Evolutionary conservation across 37 sponge, comb jelly and placozoan genomes (phyloP).

Genomic region (Cladorhizidae sp.): DNA sequence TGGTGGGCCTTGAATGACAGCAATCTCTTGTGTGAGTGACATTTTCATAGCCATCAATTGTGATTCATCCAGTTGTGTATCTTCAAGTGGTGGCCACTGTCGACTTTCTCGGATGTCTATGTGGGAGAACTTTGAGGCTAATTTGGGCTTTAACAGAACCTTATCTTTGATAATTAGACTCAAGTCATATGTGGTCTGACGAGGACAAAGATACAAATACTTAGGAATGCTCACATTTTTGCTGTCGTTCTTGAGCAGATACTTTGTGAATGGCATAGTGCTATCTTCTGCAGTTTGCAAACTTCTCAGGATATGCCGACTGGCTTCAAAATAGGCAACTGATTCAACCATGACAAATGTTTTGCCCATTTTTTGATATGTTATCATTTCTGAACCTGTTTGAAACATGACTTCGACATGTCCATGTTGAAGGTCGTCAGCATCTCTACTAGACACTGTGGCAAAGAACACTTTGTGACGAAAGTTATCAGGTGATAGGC

Average conservation of each 20-base stretch:
- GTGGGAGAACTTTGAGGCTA: neutral
- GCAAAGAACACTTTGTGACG: slow-evolving; percentile 55
- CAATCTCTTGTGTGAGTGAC: slow-evolving; percentile 78
- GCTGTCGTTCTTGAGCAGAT: slow-evolving; percentile 56
- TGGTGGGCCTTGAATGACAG: slow-evolving; percentile 97
- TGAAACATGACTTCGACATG: slow-evolving; percentile 48
- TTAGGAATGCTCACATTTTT: slow-evolving; percentile 29
- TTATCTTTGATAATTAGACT: neutral
- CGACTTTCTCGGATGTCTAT: slow-evolving; percentile 26
- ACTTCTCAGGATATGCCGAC: slow-evolving; percentile 66
- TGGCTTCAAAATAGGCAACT: slow-evolving; percentile 89
- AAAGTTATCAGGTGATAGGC: slow-evolving; percentile 67
- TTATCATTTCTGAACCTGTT: slow-evolving; percentile 2
- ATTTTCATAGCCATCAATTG: slow-evolving; percentile 74
- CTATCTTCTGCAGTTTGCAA: slow-evolving; percentile 71
- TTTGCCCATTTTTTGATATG: neutral
- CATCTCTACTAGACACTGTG: slow-evolving; percentile 70
- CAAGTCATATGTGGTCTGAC: neutral
- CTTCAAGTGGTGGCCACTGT: slow-evolving; percentile 39
- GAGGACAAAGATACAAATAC: slow-evolving; percentile 4
- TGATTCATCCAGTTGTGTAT: slow-evolving; percentile 62
- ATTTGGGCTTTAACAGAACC: neutral
- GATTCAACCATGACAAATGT: slow-evolving; percentile 81
- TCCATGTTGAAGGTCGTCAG: slow-evolving; percentile 51
- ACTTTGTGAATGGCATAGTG: slow-evolving; percentile 81